phyloP scores from a whole-genome alignment of 2,113 vertebrate genomes.

The Thalassarche chlororhynchos region DNA sequence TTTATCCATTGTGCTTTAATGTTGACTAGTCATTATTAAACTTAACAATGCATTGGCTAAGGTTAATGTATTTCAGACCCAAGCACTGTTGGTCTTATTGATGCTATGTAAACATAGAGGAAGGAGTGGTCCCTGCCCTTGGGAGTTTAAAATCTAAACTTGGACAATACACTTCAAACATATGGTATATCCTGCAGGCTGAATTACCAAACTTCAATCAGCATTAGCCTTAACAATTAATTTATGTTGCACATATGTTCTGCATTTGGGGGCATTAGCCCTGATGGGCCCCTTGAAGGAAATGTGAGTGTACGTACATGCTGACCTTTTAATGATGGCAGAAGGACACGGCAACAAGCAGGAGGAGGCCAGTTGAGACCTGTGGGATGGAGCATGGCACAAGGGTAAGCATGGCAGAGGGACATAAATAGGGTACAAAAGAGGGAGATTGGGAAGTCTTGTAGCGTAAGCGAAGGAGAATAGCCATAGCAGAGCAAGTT shows the following conservation, averaged over 20 bases:
- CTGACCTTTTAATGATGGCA: background rate
- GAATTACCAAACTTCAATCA: slow-evolving; percentile 46
- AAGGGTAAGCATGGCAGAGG: background rate
- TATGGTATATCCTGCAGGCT: slow-evolving; percentile 53
- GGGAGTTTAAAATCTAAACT: slow-evolving; percentile 47
- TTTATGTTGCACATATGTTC: slow-evolving; percentile 28
- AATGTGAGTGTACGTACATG: background rate
- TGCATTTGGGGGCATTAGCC: background rate
- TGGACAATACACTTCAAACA: slow-evolving; percentile 57
- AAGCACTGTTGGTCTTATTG: slow-evolving; percentile 46
- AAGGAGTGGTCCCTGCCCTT: slow-evolving; percentile 62
- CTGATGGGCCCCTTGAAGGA: background rate
- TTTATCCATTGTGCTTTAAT: slow-evolving; percentile 55
- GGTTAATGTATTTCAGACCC: slow-evolving; percentile 52
- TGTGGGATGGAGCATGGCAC: background rate
- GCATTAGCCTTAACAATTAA: slow-evolving; percentile 46
- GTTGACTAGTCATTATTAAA: slow-evolving; percentile 56
- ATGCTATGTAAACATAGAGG: slow-evolving; percentile 58
- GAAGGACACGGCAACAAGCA: background rate
- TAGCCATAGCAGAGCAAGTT: background rate
- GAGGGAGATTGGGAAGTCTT: background rate
- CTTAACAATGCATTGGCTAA: slow-evolving; percentile 60
- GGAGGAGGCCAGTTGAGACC: background rate
- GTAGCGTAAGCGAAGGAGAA: background rate
- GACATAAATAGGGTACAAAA: background rate